Evolutionary conservation across 2,888 invertebrate species (phyloP).

Genomic region (Caenorhabditis auriculariae): DNA sequence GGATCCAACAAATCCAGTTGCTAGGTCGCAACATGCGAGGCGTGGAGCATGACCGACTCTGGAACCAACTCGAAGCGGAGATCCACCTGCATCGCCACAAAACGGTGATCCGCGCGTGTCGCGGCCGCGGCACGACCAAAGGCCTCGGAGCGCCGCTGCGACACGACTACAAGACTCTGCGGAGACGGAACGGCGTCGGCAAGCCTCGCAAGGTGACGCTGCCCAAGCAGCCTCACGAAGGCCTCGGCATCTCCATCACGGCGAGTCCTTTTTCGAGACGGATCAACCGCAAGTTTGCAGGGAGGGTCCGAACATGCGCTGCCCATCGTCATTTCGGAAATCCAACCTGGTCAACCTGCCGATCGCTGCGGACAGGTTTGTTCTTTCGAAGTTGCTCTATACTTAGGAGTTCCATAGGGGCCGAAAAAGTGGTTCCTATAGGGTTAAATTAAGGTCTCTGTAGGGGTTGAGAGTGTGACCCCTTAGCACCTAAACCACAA

Average conservation of each 20-base stretch:
- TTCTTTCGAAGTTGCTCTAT: constrained; percentile 1
- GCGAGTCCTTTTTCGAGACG: constrained; percentile 65
- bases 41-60: constrained; percentile 78
- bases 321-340: constrained; percentile 81
- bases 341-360: constrained; percentile 78
- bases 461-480: no score
- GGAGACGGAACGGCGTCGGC: constrained; percentile 64
- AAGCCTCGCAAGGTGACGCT: constrained; percentile 71
- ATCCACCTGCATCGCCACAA: constrained; percentile 83
- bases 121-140: constrained; percentile 48
- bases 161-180: constrained; percentile 25
- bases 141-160: constrained; percentile 38
- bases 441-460: no score
- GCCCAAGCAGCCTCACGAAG: constrained; percentile 76
- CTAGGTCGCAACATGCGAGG: constrained; percentile 79
- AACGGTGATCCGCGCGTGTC: constrained; percentile 73
- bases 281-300: constrained; percentile 65
- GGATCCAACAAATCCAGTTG: constrained; percentile 81
- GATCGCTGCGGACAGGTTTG: constrained; percentile 70
- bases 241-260: constrained; percentile 82
- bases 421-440: no score
- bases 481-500: no score
- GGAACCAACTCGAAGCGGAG: constrained; percentile 82
- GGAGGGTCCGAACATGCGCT: constrained; percentile 81
- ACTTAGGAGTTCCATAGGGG: no score